Conservation (phyloP, 2,888 invertebrate genomes). For the Mesorhabditis spiculigera region DNA sequence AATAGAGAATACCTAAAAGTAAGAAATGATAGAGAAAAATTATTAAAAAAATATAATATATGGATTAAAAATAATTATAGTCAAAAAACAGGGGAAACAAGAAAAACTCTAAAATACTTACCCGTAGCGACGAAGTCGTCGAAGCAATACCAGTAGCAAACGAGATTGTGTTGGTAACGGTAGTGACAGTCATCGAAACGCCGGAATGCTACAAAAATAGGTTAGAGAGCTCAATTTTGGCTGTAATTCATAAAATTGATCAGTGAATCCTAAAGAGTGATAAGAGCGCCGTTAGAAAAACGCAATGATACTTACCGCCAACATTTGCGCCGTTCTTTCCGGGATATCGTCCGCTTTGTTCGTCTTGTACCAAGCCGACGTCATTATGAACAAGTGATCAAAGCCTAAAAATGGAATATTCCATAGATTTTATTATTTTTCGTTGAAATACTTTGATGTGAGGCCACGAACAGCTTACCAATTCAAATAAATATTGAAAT, state of each 20-base stretch:
- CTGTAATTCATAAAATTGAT: too few relatives aligned
- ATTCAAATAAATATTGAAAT: too few relatives aligned
- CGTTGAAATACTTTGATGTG: too few relatives aligned
- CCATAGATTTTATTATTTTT: not conserved
- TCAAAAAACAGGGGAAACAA: not conserved
- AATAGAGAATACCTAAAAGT: not conserved
- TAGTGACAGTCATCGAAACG: slow-evolving; percentile 4
- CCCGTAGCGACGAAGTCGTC: not conserved
- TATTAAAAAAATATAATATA: not conserved
- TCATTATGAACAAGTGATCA: not conserved
- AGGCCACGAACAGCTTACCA: too few relatives aligned
- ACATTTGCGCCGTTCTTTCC: not conserved
- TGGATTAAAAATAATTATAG: not conserved
- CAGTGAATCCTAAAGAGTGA: too few relatives aligned
- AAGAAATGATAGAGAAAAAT: not conserved
- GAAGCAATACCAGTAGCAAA: slow-evolving; percentile 1
- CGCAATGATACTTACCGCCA: not conserved
- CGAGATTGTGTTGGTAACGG: not conserved
- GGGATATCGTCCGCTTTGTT: not conserved
- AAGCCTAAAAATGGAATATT: not conserved
- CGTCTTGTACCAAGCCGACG: slow-evolving; percentile 2
- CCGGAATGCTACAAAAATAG: not conserved
- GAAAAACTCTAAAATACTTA: not conserved
- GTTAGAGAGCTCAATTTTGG: not conserved
- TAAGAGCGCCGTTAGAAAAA: not conserved